Evolutionary conservation across 2,797 vertebrate genomes (phyloP).

Genomic region (Novumbra hubbsi): DNA sequence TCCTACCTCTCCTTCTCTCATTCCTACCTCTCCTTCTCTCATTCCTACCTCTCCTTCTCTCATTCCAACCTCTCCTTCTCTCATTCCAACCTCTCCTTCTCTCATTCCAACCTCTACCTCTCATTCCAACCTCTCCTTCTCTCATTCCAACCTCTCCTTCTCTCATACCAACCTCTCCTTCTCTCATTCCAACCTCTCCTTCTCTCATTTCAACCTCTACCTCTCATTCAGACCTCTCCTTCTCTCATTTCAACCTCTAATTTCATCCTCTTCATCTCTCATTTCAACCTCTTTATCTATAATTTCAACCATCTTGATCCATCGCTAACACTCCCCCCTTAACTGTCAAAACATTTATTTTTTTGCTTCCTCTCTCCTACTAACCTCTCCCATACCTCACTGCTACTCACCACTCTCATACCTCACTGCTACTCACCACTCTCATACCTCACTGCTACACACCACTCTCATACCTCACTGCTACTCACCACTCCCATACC

Average conservation of each 20-base stretch:
- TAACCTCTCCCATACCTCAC: neutral
- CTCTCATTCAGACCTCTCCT: no score
- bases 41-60: conserved; percentile 9
- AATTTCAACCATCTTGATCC: neutral
- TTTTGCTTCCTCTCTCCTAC: no score
- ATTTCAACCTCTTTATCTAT: neutral
- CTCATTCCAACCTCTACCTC: neutral
- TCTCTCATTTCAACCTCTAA: neutral
- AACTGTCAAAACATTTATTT: no score
- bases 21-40: conserved; percentile 25
- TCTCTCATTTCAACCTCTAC: neutral
- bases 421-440: no score
- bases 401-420: no score
- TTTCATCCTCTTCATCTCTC: neutral
- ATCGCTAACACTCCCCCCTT: no score
- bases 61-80: conserved; percentile 16
- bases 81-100: neutral
- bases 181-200: neutral
- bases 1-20: conserved; percentile 48
- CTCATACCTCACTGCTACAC: no score
- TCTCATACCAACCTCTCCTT: neutral
- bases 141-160: conserved; percentile 6
- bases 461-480: no score
- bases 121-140: neutral
- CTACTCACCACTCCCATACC: no score